A percentile compares a stretch with the other conserved stretches of the same genome.
These are phyloP conservation scores for Dioctria linearis DNA, from an alignment of 2,888 invertebrate species.

Conservation along the genomic window DNA sequence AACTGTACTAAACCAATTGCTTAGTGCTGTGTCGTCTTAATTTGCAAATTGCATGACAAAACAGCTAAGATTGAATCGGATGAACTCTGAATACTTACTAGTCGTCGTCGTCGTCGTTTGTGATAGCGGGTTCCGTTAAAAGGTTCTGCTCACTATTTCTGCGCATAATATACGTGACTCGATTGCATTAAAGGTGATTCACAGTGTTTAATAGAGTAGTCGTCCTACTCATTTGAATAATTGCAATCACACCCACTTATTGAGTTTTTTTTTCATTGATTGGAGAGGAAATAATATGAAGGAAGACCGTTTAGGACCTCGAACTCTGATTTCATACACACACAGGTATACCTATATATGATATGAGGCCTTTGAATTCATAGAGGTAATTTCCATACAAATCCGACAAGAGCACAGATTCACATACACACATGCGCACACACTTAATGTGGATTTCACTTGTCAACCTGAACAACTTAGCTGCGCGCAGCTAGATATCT, in stretches of 20 bases:
- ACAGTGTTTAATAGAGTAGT: background rate
- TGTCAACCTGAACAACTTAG: no score
- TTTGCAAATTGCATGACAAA: slow-evolving; percentile 10
- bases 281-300: background rate
- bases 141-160: background rate
- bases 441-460: no score
- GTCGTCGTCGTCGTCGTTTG: no score
- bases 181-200: slow-evolving; percentile 29
- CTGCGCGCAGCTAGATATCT: no score
- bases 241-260: slow-evolving; percentile 22
- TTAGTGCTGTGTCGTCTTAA: slow-evolving; percentile 1
- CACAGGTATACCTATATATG: background rate
- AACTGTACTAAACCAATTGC: slow-evolving; percentile 1
- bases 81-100: background rate
- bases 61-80: background rate
- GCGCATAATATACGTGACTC: slow-evolving; percentile 1
- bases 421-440: no score
- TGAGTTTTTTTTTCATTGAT: background rate
- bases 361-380: no score
- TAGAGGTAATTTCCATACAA: no score
- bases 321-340: background rate
- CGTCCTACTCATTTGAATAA: slow-evolving; percentile 21
- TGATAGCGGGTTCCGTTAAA: slow-evolving; percentile 4
- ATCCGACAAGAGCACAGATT: no score
- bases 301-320: slow-evolving; percentile 11